A percentile compares a stretch with the other conserved stretches of the same genome.
Evolutionary conservation across 1,140 invertebrate genomes (phyloP).

Genomic region (Theocolax elegans): DNA sequence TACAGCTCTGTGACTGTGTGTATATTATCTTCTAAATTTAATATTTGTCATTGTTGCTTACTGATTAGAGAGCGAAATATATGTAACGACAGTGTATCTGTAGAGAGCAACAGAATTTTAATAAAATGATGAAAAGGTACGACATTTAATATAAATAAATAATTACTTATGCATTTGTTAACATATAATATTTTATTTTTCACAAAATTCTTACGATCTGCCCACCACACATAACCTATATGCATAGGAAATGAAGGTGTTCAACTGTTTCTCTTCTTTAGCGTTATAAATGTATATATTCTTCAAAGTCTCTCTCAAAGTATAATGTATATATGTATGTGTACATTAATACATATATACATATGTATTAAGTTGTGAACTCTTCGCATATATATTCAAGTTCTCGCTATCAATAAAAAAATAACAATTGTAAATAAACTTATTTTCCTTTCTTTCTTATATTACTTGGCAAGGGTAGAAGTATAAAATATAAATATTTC

Average conservation of each 20-base stretch:
- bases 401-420: background rate
- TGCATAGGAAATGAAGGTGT: slow-evolving; percentile 3
- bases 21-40: too few relatives aligned
- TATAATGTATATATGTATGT: too few relatives aligned
- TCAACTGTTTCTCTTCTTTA: slow-evolving; percentile 7
- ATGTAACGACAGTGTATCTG: too few relatives aligned
- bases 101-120: too few relatives aligned
- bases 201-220: slow-evolving; percentile 14
- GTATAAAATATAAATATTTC: slow-evolving; percentile 17
- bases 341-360: too few relatives aligned
- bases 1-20: too few relatives aligned
- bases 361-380: too few relatives aligned
- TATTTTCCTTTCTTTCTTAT: slow-evolving; percentile 15
- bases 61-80: too few relatives aligned
- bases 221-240: slow-evolving; percentile 29
- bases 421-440: too few relatives aligned
- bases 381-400: background rate
- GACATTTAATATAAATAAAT: background rate
- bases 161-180: background rate
- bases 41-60: too few relatives aligned
- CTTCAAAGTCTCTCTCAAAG: too few relatives aligned
- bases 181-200: slow-evolving; percentile 17
- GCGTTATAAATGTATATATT: background rate
- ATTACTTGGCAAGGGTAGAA: background rate
- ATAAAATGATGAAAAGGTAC: slow-evolving; percentile 32